These are phyloP conservation scores for Nettapus auritus DNA, from an alignment of 2,113 vertebrate species.

Conservation along the genomic window DNA sequence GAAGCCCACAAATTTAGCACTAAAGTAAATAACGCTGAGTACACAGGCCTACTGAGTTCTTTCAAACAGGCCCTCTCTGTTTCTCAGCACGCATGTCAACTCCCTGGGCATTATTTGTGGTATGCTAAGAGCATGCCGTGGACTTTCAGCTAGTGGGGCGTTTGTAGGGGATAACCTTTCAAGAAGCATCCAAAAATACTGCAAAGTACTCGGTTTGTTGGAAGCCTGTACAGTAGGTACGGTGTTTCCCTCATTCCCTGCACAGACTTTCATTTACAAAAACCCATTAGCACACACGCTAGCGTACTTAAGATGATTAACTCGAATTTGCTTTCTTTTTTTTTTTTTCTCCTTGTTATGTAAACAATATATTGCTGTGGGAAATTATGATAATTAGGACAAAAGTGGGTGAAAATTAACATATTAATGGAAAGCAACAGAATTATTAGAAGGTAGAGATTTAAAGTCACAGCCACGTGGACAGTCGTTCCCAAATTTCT, in stretches of 20 bases:
- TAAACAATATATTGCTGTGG: neutral
- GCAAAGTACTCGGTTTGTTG: rapidly evolving
- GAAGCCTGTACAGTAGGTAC: neutral
- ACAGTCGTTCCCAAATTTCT: neutral
- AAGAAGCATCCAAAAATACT: neutral
- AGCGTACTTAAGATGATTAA: neutral
- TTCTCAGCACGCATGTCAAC: rapidly evolving
- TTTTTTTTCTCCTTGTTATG: neutral
- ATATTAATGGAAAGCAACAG: neutral
- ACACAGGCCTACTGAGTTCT: no score
- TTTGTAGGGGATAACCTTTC: neutral
- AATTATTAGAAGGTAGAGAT: neutral
- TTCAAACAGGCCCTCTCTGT: neutral
- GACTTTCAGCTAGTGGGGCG: rapidly evolving
- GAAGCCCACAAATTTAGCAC: neutral
- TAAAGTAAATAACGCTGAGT: rapidly evolving
- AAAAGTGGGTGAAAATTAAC: neutral
- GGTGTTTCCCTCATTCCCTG: neutral
- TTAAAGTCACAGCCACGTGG: neutral
- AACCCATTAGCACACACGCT: neutral
- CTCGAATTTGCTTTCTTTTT: neutral
- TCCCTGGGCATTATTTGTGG: neutral
- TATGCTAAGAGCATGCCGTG: rapidly evolving
- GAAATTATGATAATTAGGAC: neutral
- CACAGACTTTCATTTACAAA: neutral